Conservation (phyloP, 2,888 invertebrate species). For the Plebejus anna region DNA sequence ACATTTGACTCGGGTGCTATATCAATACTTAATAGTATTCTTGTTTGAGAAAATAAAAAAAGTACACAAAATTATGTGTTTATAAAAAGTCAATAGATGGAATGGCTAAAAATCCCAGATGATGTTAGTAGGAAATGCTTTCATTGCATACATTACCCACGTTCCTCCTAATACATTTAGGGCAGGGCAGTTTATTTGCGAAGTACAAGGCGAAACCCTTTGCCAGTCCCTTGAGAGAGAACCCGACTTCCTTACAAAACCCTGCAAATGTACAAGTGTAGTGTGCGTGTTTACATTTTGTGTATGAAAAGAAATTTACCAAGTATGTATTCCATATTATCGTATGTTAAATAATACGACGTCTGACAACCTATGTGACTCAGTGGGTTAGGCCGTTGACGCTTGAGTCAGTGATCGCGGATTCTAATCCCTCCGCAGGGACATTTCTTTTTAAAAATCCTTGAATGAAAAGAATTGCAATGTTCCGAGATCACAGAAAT, state of each 20-base stretch:
- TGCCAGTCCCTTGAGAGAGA: neutral
- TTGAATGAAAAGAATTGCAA: no score
- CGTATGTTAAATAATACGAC: no score
- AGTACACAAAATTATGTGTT: neutral
- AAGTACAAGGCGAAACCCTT: conserved; percentile 12
- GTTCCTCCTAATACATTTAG: conserved; percentile 14
- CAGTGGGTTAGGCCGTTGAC: no score
- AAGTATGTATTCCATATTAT: neutral
- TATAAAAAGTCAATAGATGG: neutral
- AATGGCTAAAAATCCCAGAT: neutral
- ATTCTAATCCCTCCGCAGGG: no score
- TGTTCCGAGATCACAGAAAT: no score
- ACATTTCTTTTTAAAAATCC: no score
- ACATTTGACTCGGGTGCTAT: no score
- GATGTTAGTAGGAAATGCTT: neutral
- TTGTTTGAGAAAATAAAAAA: no score
- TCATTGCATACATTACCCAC: conserved; percentile 7
- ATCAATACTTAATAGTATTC: no score
- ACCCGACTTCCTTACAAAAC: conserved; percentile 6
- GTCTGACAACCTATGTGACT: no score
- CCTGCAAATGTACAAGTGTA: conserved; percentile 4
- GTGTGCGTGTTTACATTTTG: neutral
- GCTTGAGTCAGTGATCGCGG: no score
- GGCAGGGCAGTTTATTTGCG: conserved; percentile 6
- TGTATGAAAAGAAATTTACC: neutral